These are phyloP conservation scores for Heliconius hermathena DNA, from an alignment of 1,140 invertebrate species.

Conservation along the genomic window DNA sequence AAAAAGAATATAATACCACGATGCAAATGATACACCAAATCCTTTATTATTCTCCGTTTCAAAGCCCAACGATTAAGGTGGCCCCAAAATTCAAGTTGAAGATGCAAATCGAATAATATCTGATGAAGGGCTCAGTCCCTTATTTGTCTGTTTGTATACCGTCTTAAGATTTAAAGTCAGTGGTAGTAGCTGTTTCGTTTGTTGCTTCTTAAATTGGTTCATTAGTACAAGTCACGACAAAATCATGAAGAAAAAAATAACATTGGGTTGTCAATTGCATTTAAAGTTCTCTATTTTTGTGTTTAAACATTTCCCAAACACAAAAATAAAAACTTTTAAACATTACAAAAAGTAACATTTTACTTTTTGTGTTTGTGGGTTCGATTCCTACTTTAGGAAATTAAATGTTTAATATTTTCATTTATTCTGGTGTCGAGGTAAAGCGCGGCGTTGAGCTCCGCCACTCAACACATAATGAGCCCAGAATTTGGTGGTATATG, in stretches of 20 bases:
- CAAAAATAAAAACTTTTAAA: too few relatives aligned
- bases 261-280: constrained; percentile 19
- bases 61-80: constrained; percentile 48
- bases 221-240: constrained; percentile 46
- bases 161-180: constrained; percentile 51
- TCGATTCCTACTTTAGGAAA: too few relatives aligned
- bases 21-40: constrained; percentile 4
- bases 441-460: too few relatives aligned
- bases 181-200: constrained; percentile 44
- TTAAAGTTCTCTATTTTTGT: constrained; percentile 18
- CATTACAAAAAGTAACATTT: too few relatives aligned
- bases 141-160: constrained; percentile 55
- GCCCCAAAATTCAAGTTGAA: constrained; percentile 46
- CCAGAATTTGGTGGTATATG: too few relatives aligned
- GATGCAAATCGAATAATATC: constrained; percentile 61
- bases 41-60: constrained; percentile 25
- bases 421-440: too few relatives aligned
- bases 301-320: background rate
- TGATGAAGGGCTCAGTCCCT: constrained; percentile 50
- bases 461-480: too few relatives aligned
- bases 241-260: constrained; percentile 29
- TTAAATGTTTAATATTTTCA: too few relatives aligned
- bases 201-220: constrained; percentile 56
- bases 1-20: background rate
- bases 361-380: too few relatives aligned